Conservation (phyloP, 2,888 invertebrate species). For the Dione vanillae region DNA sequence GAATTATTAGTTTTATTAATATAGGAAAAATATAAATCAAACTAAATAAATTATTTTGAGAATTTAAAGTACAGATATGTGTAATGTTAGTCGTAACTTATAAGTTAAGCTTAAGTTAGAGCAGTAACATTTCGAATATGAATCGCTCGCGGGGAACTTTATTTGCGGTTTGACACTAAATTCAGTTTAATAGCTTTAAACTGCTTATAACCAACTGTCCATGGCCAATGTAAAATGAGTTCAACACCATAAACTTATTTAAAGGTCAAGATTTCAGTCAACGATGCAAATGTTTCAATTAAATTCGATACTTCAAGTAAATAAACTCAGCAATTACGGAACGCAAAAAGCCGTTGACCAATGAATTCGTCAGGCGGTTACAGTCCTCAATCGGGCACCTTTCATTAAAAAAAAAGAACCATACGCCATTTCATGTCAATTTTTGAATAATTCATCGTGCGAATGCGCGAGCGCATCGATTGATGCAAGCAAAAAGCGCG, state of each 20-base stretch:
- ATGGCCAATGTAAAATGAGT: conserved; percentile 43
- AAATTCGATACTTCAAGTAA: conserved; percentile 57
- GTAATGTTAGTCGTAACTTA: conserved; percentile 6
- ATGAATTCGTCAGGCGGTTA: conserved; percentile 85
- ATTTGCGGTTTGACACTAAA: conserved; percentile 78
- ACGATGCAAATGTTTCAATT: conserved; percentile 42
- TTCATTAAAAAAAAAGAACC: conserved; percentile 83
- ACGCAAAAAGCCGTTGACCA: conserved; percentile 81
- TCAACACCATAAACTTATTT: conserved; percentile 44
- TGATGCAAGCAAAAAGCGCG: conserved; percentile 83
- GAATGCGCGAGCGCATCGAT: conserved; percentile 84
- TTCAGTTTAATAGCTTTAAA: conserved; percentile 61
- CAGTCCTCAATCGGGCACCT: conserved; percentile 85
- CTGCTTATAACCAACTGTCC: conserved; percentile 46
- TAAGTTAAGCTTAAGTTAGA: conserved; percentile 22
- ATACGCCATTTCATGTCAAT: conserved; percentile 85
- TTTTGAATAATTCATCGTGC: conserved; percentile 84
- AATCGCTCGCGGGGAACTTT: conserved; percentile 62
- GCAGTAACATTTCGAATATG: conserved; percentile 42
- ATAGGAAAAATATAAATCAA: background rate
- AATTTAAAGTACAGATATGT: conserved; percentile 2
- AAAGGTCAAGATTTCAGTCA: conserved; percentile 43
- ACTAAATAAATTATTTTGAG: conserved; percentile 6
- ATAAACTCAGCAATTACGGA: conserved; percentile 77
- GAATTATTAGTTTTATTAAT: background rate